Conservation (phyloP, 2,797 vertebrate genomes). For the Artibeus lituratus region DNA sequence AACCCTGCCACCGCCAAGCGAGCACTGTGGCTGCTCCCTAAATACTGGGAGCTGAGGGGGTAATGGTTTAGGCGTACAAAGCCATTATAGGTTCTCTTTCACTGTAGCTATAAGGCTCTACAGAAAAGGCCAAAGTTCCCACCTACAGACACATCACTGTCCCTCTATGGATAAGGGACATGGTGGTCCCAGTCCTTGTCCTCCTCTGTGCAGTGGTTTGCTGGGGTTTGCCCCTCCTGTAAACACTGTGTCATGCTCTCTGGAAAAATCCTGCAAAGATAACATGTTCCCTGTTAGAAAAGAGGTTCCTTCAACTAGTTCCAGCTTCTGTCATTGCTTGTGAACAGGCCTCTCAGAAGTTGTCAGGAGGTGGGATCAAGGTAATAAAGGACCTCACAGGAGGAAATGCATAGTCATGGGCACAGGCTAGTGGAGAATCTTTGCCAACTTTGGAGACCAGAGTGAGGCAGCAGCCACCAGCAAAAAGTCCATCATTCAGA, state of each 20-base stretch:
- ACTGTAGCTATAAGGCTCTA: background rate
- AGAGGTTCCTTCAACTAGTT: background rate
- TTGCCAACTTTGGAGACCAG: background rate
- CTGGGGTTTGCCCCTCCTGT: background rate
- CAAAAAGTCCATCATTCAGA: background rate
- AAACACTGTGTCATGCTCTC: background rate
- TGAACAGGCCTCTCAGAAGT: background rate
- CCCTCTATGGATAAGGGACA: background rate
- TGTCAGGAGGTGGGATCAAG: background rate
- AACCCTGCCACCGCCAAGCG: background rate
- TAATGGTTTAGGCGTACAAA: background rate
- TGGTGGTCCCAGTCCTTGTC: background rate
- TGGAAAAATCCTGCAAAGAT: background rate
- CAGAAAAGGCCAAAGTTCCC: background rate
- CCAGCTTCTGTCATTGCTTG: background rate
- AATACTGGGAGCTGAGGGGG: background rate
- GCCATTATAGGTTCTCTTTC: background rate
- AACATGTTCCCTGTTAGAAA: background rate
- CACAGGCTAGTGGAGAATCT: background rate
- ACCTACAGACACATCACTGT: background rate
- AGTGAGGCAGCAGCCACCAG: background rate
- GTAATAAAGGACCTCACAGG: background rate
- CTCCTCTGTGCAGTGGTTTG: accelerated
- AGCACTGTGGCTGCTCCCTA: background rate
- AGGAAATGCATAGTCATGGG: background rate